Conservation (phyloP, 2,888 invertebrate species). For the Stenodema calcarata region DNA sequence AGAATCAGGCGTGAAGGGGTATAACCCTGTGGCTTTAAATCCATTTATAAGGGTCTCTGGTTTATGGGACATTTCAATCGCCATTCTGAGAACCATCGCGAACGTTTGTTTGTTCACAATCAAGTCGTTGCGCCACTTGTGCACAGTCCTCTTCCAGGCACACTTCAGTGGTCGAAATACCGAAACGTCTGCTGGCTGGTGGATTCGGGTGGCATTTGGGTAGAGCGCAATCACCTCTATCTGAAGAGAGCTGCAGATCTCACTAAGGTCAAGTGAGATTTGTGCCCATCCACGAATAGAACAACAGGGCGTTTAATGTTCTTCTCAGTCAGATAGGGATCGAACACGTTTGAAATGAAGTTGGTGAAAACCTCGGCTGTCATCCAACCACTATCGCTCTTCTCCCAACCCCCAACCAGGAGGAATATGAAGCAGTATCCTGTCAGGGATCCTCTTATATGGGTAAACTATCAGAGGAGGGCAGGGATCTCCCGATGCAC, state of each 20-base stretch:
- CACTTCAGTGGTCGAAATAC: background rate
- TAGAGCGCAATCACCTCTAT: background rate
- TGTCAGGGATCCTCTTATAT: background rate
- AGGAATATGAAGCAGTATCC: background rate
- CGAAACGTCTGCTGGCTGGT: background rate
- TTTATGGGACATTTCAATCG: background rate
- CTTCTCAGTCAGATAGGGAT: background rate
- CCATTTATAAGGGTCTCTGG: background rate
- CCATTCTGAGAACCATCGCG: background rate
- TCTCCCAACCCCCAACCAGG: background rate
- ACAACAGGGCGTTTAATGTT: background rate
- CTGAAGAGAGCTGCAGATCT: background rate
- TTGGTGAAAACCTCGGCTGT: background rate
- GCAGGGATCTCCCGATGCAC: background rate
- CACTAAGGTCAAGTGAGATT: background rate
- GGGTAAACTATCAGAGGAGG: background rate
- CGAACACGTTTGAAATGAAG: background rate
- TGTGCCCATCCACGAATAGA: background rate
- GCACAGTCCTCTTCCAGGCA: background rate
- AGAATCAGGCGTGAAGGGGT: background rate
- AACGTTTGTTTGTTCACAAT: background rate
- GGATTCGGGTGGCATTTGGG: background rate
- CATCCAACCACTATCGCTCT: conserved; percentile 5
- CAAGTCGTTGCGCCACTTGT: background rate
- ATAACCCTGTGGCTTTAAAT: background rate